Base-by-base conservation (phyloP, 2,888 invertebrate species). In the Ommatoiulus sabulosus region DNA sequence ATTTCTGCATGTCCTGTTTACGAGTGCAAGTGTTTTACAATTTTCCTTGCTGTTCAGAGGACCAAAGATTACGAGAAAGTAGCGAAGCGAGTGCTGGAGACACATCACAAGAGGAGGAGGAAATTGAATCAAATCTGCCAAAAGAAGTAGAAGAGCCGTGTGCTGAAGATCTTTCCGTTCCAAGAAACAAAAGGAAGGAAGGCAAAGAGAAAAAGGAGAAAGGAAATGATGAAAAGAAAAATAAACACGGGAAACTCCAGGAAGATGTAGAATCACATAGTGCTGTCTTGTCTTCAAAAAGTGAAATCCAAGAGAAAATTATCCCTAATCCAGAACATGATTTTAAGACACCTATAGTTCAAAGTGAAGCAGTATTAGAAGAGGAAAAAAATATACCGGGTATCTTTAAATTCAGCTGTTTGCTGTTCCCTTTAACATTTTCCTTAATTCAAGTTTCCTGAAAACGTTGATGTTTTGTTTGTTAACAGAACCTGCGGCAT, bases 91-190 rank as follows among this genome's bases (percentile, higher is more conserved):
- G 90, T 89, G 90, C 90, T 44, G 90, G 88, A 52, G 89, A 87
- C 57, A 90, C 89, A 43, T 90, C 89, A 12, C 90, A 90, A 52
- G 89, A 90, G n/a, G 89, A 90, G 57, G 90, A 89, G 8, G 89
- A 90, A 20, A 80, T 80, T 5, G 80, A 80, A 0, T 24, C 80
- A 12, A 35, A 35, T 35, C 80, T 80, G 24, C 6, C 35, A 35
- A 80, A 80, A 20, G 80, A 80, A 20, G 80, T 12, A 35, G 80
- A 80, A 3, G 80, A 80, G 35, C 80, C 80, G 1, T 24, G 80
- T 3, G 80, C 80, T 0, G 80, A 80, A 80, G 80, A 80, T 35
- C 80, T 80, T 35, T 80, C 80, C 20, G 80, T 80, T 80, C 24
- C 35, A 24, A 80, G 12, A 80, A 35, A 35, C 35, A 80, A 80